Percentiles rank a stretch among this genome's conserved stretches.
Conservation (phyloP, 2,888 invertebrate genomes). For the Drosophila subsilvestris region DNA sequence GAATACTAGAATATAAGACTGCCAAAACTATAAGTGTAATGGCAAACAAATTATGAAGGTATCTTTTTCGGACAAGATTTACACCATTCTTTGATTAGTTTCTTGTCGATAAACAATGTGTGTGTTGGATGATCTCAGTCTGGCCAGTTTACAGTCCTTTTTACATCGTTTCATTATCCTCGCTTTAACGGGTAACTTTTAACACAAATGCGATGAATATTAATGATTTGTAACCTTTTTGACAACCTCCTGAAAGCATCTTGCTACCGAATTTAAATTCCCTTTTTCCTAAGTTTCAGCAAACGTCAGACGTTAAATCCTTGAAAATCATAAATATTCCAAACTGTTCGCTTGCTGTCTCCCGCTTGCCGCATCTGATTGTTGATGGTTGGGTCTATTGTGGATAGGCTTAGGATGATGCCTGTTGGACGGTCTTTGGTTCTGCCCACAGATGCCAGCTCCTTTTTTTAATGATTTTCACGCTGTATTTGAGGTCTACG, state of each 20-base stretch:
- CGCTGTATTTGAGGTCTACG: conserved; percentile 38
- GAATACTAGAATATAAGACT: not conserved
- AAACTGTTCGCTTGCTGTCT: conserved; percentile 44
- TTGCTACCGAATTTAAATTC: conserved; percentile 36
- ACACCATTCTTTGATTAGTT: too few relatives aligned
- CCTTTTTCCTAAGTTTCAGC: conserved; percentile 20
- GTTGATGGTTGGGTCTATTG: conserved; percentile 68
- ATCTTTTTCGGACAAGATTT: too few relatives aligned
- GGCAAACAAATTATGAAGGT: too few relatives aligned
- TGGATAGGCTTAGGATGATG: conserved; percentile 43
- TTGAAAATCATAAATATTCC: conserved; percentile 78
- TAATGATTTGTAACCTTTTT: conserved; percentile 74
- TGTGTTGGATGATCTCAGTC: too few relatives aligned
- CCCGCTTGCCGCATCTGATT: conserved; percentile 58
- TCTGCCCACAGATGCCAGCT: conserved; percentile 51
- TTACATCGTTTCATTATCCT: not conserved
- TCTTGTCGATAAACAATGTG: too few relatives aligned
- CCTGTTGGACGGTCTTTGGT: conserved; percentile 13
- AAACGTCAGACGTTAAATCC: conserved; percentile 77
- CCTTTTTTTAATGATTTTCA: conserved; percentile 66
- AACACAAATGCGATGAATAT: conserved; percentile 77
- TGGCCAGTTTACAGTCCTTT: too few relatives aligned
- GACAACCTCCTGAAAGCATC: conserved; percentile 41
- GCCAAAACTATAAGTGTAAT: too few relatives aligned
- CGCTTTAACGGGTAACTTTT: not conserved